Conservation (phyloP, 2,113 vertebrate genomes). For the Nycticebus coucang region DNA sequence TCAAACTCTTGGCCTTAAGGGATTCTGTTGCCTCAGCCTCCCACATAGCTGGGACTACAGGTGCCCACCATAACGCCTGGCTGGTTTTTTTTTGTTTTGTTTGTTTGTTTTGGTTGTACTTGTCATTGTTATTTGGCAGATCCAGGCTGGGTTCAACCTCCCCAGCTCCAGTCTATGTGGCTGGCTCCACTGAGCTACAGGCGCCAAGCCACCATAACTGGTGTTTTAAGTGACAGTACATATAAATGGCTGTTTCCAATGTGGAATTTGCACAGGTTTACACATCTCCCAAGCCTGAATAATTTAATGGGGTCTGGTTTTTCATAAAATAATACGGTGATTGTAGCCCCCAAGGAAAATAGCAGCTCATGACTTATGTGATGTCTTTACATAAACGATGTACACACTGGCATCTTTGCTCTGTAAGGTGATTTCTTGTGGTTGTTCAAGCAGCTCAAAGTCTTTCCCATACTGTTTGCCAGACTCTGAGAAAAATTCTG, state of each 20-base stretch:
- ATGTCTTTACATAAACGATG: conserved; percentile 84
- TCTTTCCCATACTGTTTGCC: background rate
- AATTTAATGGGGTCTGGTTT: conserved; percentile 78
- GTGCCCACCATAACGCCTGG: no score
- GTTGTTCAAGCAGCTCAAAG: background rate
- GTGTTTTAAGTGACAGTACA: conserved; percentile 66
- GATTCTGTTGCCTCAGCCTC: no score
- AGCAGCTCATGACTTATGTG: conserved; percentile 79
- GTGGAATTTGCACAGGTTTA: conserved; percentile 70
- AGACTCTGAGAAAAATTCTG: background rate
- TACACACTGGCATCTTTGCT: conserved; percentile 55
- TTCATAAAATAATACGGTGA: conserved; percentile 67
- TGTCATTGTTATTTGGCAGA: no score
- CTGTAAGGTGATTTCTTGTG: background rate
- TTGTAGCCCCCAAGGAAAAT: conserved; percentile 72
- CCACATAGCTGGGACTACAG: no score
- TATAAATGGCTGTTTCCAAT: conserved; percentile 66
- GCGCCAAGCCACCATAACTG: conserved; percentile 8
- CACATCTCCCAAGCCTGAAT: conserved; percentile 55
- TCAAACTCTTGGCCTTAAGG: no score
- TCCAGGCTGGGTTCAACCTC: no score
- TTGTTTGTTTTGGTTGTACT: no score
- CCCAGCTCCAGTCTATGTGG: no score
- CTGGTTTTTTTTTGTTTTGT: no score
- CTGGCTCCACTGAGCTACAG: no score